Percentiles rank a stretch among this genome's conserved stretches.
Evolutionary conservation across 2,888 invertebrate species (phyloP).

Genomic region (Plemyria rubiginata): DNA sequence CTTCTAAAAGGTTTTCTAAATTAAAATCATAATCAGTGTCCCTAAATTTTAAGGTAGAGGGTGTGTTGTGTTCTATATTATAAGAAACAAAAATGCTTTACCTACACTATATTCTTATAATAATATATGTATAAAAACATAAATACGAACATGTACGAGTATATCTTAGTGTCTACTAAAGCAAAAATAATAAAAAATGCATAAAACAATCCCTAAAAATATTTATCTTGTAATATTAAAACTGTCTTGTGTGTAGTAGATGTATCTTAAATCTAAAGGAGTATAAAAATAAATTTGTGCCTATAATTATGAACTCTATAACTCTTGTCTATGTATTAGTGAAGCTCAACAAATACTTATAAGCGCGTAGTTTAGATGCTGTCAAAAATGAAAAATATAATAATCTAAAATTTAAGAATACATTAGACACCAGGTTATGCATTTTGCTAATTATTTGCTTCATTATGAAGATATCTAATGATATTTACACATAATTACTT

Average conservation of each 20-base stretch:
- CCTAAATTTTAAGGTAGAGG: slow-evolving; percentile 65
- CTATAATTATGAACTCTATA: slow-evolving; percentile 72
- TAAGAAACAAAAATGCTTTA: slow-evolving; percentile 82
- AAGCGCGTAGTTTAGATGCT: slow-evolving; percentile 81
- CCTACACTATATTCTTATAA: slow-evolving; percentile 84
- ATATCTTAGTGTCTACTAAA: slow-evolving; percentile 80
- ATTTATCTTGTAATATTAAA: slow-evolving; percentile 29
- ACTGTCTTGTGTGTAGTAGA: slow-evolving; percentile 76
- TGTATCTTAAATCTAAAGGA: slow-evolving; percentile 56
- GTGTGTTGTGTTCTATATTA: slow-evolving; percentile 78
- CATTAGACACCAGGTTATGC: slow-evolving; percentile 73
- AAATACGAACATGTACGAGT: slow-evolving; percentile 69
- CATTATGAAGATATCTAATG: slow-evolving; percentile 32
- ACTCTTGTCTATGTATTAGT: slow-evolving; percentile 71
- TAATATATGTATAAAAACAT: slow-evolving; percentile 72
- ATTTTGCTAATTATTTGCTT: slow-evolving; percentile 61
- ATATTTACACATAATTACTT: slow-evolving; percentile 19
- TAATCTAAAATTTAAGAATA: slow-evolving; percentile 59
- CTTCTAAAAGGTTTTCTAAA: slow-evolving; percentile 69
- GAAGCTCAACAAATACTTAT: slow-evolving; percentile 78
- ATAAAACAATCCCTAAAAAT: slow-evolving; percentile 63
- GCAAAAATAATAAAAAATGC: slow-evolving; percentile 60
- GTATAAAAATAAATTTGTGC: slow-evolving; percentile 74
- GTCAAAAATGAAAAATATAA: slow-evolving; percentile 59
- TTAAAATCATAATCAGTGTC: slow-evolving; percentile 72